Base-by-base conservation (phyloP, 1,140 invertebrate genomes). In the Meloidogyne chitwoodi region DNA sequence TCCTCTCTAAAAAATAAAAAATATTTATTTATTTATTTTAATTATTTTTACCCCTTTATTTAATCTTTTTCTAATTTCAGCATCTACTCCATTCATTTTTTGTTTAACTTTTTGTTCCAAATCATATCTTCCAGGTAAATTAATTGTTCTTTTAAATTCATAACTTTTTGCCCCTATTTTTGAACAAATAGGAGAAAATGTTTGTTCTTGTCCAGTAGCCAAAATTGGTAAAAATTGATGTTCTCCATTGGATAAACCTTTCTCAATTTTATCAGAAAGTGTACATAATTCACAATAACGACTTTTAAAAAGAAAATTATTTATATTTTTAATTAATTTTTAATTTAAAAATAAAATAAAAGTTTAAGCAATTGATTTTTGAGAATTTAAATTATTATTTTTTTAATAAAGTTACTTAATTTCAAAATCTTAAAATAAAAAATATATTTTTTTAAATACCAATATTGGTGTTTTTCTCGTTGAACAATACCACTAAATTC, bases 71-170 rank as follows among this genome's bases (percentile, higher is more conserved):
- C 82, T 78, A 68, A 86, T 87, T 70, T 86, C 84, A 73, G 74
- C 83, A 80, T 86, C 84, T 19, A 86, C 83, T 68, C 84, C 84
- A 56, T 80, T 85, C 48, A 87, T 80, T 68, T 86, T 86, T 29
- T 84, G 84, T 62, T 78, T 76, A 68, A 87, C 80, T 69, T 85
- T 86, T 19, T 65, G 56, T 75, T 86, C 84, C 22, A 86, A 71
- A 56, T 86, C 83, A 12, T 70, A 56, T 29, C 85, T 68, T 34
- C 80, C 83, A 16, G 84, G 84, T 19, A 86, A 79, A 68, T 79
- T 83, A 31, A 86, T 83, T 5, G 84, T 83, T 61, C 84, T 29
- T 65, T 86, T 84, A 76, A 86, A 86, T 77, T 86, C 84, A 67
- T 86, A 86, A 44, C 66, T 76, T 66, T 80, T 83, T 14, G 84